These are phyloP conservation scores for Nebria brevicollis DNA, from an alignment of 2,888 invertebrate genomes.

Conservation along the genomic window DNA sequence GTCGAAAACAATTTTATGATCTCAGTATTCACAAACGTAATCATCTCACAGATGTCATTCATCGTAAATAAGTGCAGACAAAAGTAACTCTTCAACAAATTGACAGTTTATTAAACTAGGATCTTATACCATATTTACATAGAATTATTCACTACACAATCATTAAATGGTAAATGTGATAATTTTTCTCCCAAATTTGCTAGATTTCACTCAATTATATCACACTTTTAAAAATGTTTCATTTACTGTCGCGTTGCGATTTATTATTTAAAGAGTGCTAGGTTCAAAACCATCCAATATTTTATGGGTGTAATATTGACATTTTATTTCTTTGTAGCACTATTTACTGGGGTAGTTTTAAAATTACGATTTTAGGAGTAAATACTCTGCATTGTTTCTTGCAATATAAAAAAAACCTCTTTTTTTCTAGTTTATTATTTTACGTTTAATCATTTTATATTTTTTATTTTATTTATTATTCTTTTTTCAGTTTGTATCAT, in stretches of 20 bases:
- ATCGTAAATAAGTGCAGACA: too few species aligned
- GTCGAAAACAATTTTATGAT: neutral
- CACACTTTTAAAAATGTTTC: neutral
- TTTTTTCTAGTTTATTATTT: neutral
- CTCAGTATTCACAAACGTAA: neutral
- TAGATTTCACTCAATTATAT: neutral
- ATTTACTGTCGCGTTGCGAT: neutral
- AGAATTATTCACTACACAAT: neutral
- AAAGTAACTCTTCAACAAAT: too few species aligned
- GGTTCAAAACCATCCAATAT: neutral
- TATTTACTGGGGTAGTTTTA: neutral
- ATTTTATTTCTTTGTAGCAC: neutral
- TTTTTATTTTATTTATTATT: slow-evolving; percentile 20
- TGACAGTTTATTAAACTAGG: too few species aligned
- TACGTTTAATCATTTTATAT: neutral
- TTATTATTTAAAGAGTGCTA: neutral
- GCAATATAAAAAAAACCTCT: neutral
- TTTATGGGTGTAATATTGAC: neutral
- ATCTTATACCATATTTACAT: too few species aligned
- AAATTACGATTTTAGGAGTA: neutral
- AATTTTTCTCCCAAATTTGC: neutral
- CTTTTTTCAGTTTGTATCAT: slow-evolving; percentile 23
- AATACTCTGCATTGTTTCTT: neutral
- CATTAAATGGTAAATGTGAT: neutral
- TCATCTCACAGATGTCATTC: too few species aligned